Percentiles rank a stretch among this genome's conserved stretches.
Evolutionary conservation across 2,113 vertebrate genomes (phyloP).

Genomic region (Lepus timidus): DNA sequence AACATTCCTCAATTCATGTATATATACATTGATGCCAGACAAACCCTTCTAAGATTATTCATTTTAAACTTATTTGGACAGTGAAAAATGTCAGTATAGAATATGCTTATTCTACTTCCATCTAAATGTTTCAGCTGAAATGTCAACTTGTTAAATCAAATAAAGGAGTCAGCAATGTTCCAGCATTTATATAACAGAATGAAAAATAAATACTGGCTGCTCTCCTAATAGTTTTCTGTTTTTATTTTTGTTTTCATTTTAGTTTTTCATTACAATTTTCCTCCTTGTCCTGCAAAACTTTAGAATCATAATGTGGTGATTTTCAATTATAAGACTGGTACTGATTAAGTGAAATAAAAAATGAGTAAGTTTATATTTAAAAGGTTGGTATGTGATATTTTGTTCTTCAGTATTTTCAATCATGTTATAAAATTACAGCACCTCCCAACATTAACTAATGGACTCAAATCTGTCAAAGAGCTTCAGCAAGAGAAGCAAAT

Average conservation of each 20-base stretch:
- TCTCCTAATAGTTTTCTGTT: not conserved
- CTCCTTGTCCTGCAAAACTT: not conserved
- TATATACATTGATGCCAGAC: conserved; percentile 46
- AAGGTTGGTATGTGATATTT: conserved; percentile 2
- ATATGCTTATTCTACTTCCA: not conserved
- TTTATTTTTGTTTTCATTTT: conserved; percentile 7
- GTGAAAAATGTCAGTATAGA: conserved; percentile 22
- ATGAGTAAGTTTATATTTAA: not conserved
- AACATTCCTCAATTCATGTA: not conserved
- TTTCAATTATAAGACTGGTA: not conserved
- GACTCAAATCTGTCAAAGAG: not conserved
- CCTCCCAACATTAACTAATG: not conserved
- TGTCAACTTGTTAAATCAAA: conserved; percentile 46
- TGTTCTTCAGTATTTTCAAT: not conserved
- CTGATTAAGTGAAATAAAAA: not conserved
- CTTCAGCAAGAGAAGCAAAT: not conserved
- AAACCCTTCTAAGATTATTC: conserved; percentile 44
- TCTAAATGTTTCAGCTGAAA: conserved; percentile 20
- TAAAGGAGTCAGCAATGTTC: not conserved
- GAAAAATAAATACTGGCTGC: not conserved
- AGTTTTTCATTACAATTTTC: not conserved
- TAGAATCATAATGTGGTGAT: not conserved
- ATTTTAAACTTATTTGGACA: conserved; percentile 33
- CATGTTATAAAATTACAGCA: not conserved
- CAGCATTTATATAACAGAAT: not conserved